Conservation (phyloP, 1,140 invertebrate species). For the Ips typographus region DNA sequence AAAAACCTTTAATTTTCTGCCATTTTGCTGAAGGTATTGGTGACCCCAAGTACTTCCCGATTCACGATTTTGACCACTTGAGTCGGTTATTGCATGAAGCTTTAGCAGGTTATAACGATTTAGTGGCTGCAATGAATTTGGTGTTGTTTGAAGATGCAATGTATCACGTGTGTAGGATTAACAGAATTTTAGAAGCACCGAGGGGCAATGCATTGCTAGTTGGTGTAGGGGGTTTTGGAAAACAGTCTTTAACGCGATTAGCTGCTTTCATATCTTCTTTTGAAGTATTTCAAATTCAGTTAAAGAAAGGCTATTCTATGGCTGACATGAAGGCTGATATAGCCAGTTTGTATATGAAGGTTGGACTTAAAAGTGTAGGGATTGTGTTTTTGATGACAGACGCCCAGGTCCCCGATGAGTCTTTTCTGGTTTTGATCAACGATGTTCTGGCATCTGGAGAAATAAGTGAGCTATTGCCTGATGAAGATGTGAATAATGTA, state of each 20-base stretch:
- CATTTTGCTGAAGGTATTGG: constrained; percentile 91
- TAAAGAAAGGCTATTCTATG: constrained; percentile 85
- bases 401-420: constrained; percentile 87
- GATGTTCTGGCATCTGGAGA: constrained; percentile 93
- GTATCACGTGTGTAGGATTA: constrained; percentile 88
- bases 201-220: constrained; percentile 89
- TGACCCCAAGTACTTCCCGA: constrained; percentile 87
- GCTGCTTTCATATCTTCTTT: constrained; percentile 86
- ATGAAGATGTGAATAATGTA: constrained; percentile 90
- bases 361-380: constrained; percentile 84
- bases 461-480: constrained; percentile 85
- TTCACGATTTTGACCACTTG: constrained; percentile 71
- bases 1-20: constrained; percentile 79
- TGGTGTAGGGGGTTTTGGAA: constrained; percentile 93
- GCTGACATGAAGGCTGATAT: constrained; percentile 83
- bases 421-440: constrained; percentile 90
- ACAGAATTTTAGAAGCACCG: constrained; percentile 87
- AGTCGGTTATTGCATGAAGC: constrained; percentile 79
- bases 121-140: constrained; percentile 88
- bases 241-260: constrained; percentile 85
- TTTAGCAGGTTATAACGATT: constrained; percentile 79
- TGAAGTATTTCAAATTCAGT: constrained; percentile 89
- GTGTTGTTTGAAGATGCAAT: constrained; percentile 96
- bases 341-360: constrained; percentile 80
- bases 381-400: constrained; percentile 93